These are phyloP conservation scores for Hypsopygia costalis DNA, from an alignment of 2,888 invertebrate genomes.

Conservation along the genomic window DNA sequence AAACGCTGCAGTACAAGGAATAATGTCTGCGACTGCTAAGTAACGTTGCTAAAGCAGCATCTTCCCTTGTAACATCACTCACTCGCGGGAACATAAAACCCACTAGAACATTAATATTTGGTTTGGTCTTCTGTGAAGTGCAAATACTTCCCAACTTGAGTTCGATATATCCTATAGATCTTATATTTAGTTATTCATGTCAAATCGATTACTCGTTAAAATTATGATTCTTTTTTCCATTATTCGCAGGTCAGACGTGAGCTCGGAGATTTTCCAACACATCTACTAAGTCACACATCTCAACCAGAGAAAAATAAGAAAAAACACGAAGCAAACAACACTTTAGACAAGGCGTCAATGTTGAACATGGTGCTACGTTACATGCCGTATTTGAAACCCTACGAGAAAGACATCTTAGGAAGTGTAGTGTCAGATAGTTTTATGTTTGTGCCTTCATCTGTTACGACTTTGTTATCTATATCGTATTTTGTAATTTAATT, in stretches of 20 bases:
- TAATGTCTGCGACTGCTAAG: too few species aligned
- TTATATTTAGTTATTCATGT: too few species aligned
- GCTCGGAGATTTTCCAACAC: constrained; percentile 11
- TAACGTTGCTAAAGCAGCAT: too few species aligned
- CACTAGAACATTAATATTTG: too few species aligned
- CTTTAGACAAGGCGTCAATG: constrained; percentile 38
- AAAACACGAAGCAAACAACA: constrained; percentile 11
- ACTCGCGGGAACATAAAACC: too few species aligned
- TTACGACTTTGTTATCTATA: constrained; percentile 21
- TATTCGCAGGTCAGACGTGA: constrained; percentile 32
- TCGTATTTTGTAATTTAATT: constrained; percentile 13
- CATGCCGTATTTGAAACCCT: constrained; percentile 54
- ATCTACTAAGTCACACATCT: not conserved
- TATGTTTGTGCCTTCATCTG: constrained; percentile 14
- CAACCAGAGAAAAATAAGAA: not conserved
- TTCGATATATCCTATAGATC: too few species aligned
- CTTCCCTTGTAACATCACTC: too few species aligned
- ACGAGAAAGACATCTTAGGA: constrained; percentile 35
- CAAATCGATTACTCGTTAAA: too few species aligned
- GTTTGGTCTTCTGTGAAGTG: too few species aligned
- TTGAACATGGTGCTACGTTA: constrained; percentile 53
- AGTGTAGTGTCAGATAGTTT: constrained; percentile 8
- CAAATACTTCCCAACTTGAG: too few species aligned
- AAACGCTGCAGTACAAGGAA: too few species aligned
- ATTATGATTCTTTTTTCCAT: not conserved